phyloP scores from a whole-genome alignment of 2,797 vertebrate genomes.

The Macropodus opercularis region DNA sequence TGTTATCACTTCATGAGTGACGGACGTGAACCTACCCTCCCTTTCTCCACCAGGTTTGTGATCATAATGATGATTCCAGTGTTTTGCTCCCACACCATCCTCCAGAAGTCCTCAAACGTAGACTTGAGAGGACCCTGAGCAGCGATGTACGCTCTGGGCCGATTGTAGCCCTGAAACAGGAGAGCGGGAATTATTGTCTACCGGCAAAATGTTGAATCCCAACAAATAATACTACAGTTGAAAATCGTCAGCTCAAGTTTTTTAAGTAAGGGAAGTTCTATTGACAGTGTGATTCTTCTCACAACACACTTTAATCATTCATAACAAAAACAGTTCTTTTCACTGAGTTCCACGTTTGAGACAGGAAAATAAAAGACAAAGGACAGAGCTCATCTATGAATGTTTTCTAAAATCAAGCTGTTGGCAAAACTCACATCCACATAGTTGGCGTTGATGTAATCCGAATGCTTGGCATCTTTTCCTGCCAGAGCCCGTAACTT shows the following conservation, averaged over 20 bases:
- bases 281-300: conserved; percentile 9
- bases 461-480: conserved; percentile 98
- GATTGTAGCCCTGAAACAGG: conserved; percentile 94
- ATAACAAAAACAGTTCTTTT: too few relatives aligned
- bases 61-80: conserved; percentile 98
- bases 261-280: too few relatives aligned
- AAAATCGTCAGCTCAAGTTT: conserved; percentile 20
- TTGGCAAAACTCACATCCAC: conserved; percentile 90
- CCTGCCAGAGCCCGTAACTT: conserved; percentile 94
- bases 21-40: conserved; percentile 85
- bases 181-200: conserved; percentile 12
- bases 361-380: background rate
- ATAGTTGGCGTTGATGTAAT: conserved; percentile 99
- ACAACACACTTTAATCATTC: background rate
- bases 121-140: conserved; percentile 98
- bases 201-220: conserved; percentile 15
- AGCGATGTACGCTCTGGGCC: conserved; percentile 94
- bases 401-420: background rate
- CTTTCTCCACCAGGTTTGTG: conserved; percentile 99
- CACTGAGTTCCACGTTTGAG: conserved; percentile 16
- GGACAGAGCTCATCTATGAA: background rate
- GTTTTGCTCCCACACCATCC: conserved; percentile 99
- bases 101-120: conserved; percentile 99
- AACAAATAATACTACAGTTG: conserved; percentile 33
- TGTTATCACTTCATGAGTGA: background rate